A percentile compares a stretch with the other conserved stretches of the same genome.
These are phyloP conservation scores for Chrysochloris asiatica DNA, from an alignment of 2,113 vertebrate genomes.

Conservation along the genomic window DNA sequence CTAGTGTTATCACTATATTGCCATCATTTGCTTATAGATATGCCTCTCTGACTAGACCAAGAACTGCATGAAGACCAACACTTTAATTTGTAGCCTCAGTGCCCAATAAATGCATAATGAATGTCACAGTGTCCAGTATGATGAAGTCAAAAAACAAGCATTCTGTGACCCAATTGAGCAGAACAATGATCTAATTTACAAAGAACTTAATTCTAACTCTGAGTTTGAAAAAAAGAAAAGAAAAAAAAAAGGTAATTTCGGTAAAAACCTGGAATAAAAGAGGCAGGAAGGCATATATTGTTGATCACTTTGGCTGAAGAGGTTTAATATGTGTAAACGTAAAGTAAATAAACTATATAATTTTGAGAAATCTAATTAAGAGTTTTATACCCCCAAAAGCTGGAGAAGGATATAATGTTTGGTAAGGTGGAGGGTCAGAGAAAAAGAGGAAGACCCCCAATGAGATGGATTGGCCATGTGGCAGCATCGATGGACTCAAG, in stretches of 20 bases:
- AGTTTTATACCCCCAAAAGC: neutral
- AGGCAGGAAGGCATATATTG: neutral
- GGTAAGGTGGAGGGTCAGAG: no score
- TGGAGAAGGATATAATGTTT: no score
- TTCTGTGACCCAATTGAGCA: constrained; percentile 27
- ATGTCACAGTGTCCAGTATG: neutral
- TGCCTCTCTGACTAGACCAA: neutral
- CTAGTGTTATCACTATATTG: neutral
- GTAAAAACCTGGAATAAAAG: constrained; percentile 24
- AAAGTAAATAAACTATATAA: neutral
- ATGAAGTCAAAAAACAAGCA: constrained; percentile 15
- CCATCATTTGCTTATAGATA: neutral
- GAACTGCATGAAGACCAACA: neutral
- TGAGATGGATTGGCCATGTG: no score
- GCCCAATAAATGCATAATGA: neutral
- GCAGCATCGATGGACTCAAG: no score
- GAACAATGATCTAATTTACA: neutral
- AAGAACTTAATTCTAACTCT: neutral
- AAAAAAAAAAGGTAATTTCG: constrained; percentile 27
- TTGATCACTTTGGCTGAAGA: constrained; percentile 9
- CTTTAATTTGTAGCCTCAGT: constrained; percentile 29
- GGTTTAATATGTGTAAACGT: neutral
- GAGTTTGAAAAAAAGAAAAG: constrained; percentile 2
- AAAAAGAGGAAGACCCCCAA: no score
- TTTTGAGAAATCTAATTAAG: constrained; percentile 30